phyloP scores from a whole-genome alignment of 2,113 vertebrate species.

The Phyllostomus hastatus region DNA sequence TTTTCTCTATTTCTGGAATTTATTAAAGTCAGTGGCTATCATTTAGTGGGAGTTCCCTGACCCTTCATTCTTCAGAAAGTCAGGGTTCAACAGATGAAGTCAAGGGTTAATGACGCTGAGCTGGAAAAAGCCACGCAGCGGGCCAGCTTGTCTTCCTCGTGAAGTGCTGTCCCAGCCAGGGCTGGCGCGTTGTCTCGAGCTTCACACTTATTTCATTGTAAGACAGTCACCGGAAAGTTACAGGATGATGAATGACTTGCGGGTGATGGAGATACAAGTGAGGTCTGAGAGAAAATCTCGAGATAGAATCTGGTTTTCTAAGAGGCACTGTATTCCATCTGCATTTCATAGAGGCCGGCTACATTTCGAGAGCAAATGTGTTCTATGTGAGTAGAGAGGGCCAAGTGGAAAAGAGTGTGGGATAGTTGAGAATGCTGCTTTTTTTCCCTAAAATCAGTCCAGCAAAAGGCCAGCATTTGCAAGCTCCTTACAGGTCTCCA shows the following conservation, averaged over 20 bases:
- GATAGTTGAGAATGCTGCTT: not conserved
- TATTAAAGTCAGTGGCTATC: constrained; percentile 18
- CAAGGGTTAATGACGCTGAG: constrained; percentile 51
- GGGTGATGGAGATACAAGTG: not conserved
- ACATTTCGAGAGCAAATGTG: not conserved
- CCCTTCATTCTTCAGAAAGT: constrained; percentile 31
- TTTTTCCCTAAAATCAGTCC: not conserved
- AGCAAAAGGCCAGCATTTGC: not conserved
- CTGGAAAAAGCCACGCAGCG: constrained; percentile 2
- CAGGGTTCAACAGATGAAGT: constrained; percentile 23
- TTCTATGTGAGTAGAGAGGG: not conserved
- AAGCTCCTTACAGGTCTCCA: not conserved
- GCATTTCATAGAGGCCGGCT: not conserved
- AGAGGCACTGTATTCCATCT: not conserved
- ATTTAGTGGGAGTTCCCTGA: constrained; percentile 11
- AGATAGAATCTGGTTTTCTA: not conserved
- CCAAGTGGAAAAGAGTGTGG: not conserved
- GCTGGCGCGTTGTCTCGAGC: not conserved
- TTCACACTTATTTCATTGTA: constrained; percentile 33
- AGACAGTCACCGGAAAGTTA: not conserved
- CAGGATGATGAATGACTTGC: not conserved
- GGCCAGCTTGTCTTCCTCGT: not conserved
- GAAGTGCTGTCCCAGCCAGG: not conserved
- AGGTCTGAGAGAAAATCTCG: not conserved
- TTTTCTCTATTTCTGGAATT: constrained; percentile 44